phyloP scores from a whole-genome alignment of 1,140 invertebrate genomes.

The Sinonovacula constricta region DNA sequence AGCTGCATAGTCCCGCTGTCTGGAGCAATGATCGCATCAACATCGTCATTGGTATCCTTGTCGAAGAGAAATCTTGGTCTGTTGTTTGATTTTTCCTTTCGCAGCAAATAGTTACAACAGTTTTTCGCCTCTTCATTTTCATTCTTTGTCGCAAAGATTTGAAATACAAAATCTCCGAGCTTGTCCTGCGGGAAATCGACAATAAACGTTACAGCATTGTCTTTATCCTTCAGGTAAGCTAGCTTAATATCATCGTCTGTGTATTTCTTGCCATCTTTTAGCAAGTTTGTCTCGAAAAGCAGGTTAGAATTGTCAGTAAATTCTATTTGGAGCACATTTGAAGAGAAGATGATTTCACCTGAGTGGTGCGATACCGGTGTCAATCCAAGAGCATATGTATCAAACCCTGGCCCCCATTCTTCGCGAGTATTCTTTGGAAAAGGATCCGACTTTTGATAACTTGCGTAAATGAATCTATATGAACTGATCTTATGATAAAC shows the following conservation, averaged over 20 bases:
- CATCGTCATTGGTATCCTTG: not conserved
- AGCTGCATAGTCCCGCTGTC: constrained; percentile 15
- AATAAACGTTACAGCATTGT: constrained; percentile 25
- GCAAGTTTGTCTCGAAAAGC: not conserved
- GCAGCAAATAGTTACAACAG: constrained; percentile 35
- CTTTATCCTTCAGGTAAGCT: constrained; percentile 21
- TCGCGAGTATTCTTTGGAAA: constrained; percentile 26
- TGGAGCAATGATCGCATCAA: not conserved
- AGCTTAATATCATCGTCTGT: constrained; percentile 15
- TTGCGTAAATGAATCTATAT: constrained; percentile 18
- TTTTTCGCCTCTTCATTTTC: not conserved
- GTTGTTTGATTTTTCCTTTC: constrained; percentile 12
- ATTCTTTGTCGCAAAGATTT: constrained; percentile 2
- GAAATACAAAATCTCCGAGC: constrained; percentile 16
- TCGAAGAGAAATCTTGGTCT: constrained; percentile 20
- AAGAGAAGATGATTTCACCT: constrained; percentile 17
- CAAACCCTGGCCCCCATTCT: constrained; percentile 34
- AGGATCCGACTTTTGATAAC: not conserved
- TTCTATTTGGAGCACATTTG: constrained; percentile 22
- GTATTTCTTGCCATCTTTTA: not conserved
- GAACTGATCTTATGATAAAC: constrained; percentile 1
- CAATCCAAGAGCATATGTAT: not conserved
- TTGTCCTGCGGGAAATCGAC: constrained; percentile 22
- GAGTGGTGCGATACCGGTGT: constrained; percentile 10
- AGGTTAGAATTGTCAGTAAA: not conserved